Evolutionary conservation across 2,113 vertebrate genomes (phyloP), one percentile per base, ranked within the genome.

Genomic region (Anolis carolinensis): DNA sequence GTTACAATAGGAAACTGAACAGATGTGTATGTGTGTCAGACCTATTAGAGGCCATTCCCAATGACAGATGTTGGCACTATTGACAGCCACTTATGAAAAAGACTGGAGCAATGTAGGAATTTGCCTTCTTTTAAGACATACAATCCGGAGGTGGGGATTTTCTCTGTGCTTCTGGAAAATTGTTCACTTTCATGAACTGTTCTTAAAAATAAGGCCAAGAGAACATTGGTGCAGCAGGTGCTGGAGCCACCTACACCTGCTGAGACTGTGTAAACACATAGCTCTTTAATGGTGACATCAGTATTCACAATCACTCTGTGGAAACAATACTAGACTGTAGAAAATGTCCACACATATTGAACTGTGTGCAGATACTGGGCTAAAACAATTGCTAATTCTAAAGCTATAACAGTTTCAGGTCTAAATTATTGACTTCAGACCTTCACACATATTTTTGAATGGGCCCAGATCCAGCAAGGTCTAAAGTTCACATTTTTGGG

Each of bases 91-190:
- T 73, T 92, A 81, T 27, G 71, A 21, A 83, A 70, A 84, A 36
- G 44, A 3, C 13, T n/a, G 0, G 0, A 74, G 16, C 0, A 63
- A 6, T 1, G 2, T 78, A 89, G 52, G 7, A 2, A 75, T 86
- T 87, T 85, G 23, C 23, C 20, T 86, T 10, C 21, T 76, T 72
- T 82, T 55, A 44, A 75, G 59, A 52, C n/a, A 39, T n/a, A 9
- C 34, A 2, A 30, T 90, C 72, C 39, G 81, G 88, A 91, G 25
- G 8, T 86, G 11, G 84, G 39, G n/a, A 87, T 87, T 90, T 86
- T 76, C 27, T 67, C 86, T 71, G 78, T 34, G 25, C 1, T 50
- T 30, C 39, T 78, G 86, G 30, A 50, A 79, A 86, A 85, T 85
- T 82, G 77, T 30, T 79, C 11, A 4, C 2, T 85, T 86, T 74